A percentile compares a stretch with the other conserved stretches of the same genome.
These are phyloP conservation scores for Emys orbicularis DNA, from an alignment of 2,797 vertebrate genomes.

Conservation along the genomic window DNA sequence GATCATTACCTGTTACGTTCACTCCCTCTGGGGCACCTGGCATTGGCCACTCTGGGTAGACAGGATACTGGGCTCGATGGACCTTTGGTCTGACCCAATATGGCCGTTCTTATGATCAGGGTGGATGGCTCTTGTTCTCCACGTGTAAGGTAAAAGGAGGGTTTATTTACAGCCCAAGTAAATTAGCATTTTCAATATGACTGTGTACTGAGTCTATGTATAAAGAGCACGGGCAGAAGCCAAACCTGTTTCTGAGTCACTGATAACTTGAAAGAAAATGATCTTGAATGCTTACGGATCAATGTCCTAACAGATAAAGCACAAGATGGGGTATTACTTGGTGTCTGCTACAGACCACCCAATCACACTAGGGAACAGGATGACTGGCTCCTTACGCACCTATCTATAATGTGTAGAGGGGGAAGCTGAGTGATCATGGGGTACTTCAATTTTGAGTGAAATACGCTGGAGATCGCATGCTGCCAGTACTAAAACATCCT, in stretches of 20 bases:
- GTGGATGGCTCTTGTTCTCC: too few species aligned
- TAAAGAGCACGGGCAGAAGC: too few species aligned
- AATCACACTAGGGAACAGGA: neutral
- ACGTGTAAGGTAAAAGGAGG: neutral
- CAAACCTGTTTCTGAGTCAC: neutral
- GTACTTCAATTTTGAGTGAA: neutral
- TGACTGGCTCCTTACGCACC: neutral
- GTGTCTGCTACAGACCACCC: neutral
- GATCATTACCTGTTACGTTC: too few species aligned
- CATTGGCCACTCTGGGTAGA: too few species aligned
- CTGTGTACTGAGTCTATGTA: neutral
- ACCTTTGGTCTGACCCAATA: too few species aligned
- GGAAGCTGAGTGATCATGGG: neutral
- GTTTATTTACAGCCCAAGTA: accelerated
- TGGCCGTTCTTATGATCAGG: too few species aligned
- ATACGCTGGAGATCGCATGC: neutral
- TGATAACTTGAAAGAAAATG: neutral
- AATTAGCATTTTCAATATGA: neutral
- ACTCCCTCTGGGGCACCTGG: too few species aligned
- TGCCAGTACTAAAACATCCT: too few species aligned
- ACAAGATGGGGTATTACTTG: neutral
- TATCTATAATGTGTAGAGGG: too few species aligned
- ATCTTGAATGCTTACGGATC: neutral
- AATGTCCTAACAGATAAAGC: neutral
- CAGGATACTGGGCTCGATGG: too few species aligned